Conservation (phyloP, 2,888 invertebrate species). For the Drosophila suboccidentalis region DNA sequence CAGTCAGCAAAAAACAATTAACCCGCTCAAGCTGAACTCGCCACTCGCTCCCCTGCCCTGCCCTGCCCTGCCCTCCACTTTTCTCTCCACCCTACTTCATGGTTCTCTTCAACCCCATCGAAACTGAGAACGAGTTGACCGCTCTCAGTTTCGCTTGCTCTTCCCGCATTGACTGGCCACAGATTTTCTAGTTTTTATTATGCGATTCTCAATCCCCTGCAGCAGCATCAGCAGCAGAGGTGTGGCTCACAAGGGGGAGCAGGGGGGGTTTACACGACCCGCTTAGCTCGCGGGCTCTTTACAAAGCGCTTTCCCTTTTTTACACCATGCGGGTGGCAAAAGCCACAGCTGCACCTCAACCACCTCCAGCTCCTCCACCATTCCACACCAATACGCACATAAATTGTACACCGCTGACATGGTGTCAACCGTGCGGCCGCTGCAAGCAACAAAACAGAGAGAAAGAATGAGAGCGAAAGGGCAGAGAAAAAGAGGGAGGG, state of each 20-base stretch:
- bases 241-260: background rate
- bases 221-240: background rate
- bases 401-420: conserved; percentile 62
- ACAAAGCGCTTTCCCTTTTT: conserved; percentile 44
- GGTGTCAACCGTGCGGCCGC: conserved; percentile 59
- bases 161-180: conserved; percentile 69
- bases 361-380: conserved; percentile 5
- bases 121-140: conserved; percentile 35
- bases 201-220: conserved; percentile 13
- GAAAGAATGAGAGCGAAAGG: conserved; percentile 12
- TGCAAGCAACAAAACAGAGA: conserved; percentile 13
- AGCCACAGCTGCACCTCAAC: conserved; percentile 16
- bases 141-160: conserved; percentile 41
- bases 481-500: too few species aligned
- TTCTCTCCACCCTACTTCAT: background rate
- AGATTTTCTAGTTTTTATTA: conserved; percentile 70
- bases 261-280: conserved; percentile 11
- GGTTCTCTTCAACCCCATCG: background rate
- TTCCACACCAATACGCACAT: conserved; percentile 44
- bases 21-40: conserved; percentile 56
- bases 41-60: background rate
- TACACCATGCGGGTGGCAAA: conserved; percentile 31
- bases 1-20: conserved; percentile 76
- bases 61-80: background rate
- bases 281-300: conserved; percentile 50